Evolutionary conservation across 2,113 vertebrate genomes (phyloP), one percentile per base, ranked within the genome.

Genomic region (Datnioides undecimradiatus): DNA sequence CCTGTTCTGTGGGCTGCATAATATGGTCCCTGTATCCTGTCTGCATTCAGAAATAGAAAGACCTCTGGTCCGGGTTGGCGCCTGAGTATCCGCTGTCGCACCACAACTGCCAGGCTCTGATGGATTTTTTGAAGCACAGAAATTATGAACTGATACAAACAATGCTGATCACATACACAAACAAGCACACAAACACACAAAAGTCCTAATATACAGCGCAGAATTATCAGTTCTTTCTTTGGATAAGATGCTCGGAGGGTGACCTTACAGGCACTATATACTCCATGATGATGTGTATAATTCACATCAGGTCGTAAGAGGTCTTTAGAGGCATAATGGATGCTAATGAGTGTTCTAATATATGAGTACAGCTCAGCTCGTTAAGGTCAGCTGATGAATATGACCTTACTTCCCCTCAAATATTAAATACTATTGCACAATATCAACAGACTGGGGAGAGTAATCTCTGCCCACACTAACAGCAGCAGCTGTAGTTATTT

Each of bases 21-120:
- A 88, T 80, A 55, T 73, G 55, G 49, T 79, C 31, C 45, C 55
- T 52, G 73, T 46, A 58, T 88, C 72, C 58, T 73, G 79, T 75
- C 79, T 76, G 54, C 36, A 49, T 79, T 79, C 70, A 67, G 63
- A 67, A 87, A 79, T 83, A 82, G 64, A 79, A 40, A 58, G 66
- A 76, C 55, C 71, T 82, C 60, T 69, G 51, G 36, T 64, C 72
- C 6, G 45, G 48, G 69, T 83, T 65, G n/a, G 27, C 3, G 3
- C 45, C 70, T 2, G 2, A 87, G 43, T 19, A 36, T 70, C 68
- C 11, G 31, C 59, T 8, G 3, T 63, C 55, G 80, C 78, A 69
- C 60, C 58, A 25, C 73, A 84, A 67, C 46, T 17, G 51, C 25
- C 57, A 16, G 14, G 2, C n/a, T 70, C 41, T 31, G 13, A 33